Percentiles rank a stretch among this genome's conserved stretches.
Conservation (phyloP, 2,888 invertebrate genomes). For the Xylocampa areola region DNA sequence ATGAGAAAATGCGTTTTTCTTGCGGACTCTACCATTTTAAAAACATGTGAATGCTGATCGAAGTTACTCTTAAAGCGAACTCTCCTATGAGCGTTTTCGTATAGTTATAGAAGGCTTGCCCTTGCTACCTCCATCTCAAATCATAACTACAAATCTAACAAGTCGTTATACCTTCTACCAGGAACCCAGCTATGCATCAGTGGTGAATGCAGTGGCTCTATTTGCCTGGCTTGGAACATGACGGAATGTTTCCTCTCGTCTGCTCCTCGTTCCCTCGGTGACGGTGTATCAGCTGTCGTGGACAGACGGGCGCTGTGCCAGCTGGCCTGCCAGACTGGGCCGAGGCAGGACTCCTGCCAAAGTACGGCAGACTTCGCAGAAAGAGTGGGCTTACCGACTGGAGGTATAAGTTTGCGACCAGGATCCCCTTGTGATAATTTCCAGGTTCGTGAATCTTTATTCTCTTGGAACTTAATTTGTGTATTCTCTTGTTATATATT, state of each 20-base stretch:
- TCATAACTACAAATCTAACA: too few species aligned
- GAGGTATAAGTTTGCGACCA: conserved; percentile 96
- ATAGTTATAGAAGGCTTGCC: too few species aligned
- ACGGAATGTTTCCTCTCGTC: conserved; percentile 98
- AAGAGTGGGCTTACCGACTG: conserved; percentile 92
- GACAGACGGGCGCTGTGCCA: conserved; percentile 97
- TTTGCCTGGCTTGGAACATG: conserved; percentile 98
- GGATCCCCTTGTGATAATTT: conserved; percentile 99
- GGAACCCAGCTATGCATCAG: conserved; percentile 94
- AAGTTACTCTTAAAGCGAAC: too few species aligned
- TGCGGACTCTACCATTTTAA: too few species aligned
- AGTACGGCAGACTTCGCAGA: conserved; percentile 96
- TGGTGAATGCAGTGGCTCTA: conserved; percentile 98
- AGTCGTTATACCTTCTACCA: conserved; percentile 80
- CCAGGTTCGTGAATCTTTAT: conserved; percentile 90
- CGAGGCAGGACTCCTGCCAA: conserved; percentile 92
- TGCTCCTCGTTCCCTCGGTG: conserved; percentile 90
- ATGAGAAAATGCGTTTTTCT: too few species aligned
- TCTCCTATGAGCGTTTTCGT: too few species aligned
- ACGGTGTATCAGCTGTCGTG: conserved; percentile 89
- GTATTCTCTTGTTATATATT: too few species aligned
- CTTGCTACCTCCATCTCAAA: too few species aligned
- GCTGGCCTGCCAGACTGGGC: conserved; percentile 98
- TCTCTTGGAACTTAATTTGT: not conserved
- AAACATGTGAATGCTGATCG: too few species aligned